These are phyloP conservation scores for Stenoptilia bipunctidactyla DNA, from an alignment of 2,888 invertebrate species.

Conservation along the genomic window DNA sequence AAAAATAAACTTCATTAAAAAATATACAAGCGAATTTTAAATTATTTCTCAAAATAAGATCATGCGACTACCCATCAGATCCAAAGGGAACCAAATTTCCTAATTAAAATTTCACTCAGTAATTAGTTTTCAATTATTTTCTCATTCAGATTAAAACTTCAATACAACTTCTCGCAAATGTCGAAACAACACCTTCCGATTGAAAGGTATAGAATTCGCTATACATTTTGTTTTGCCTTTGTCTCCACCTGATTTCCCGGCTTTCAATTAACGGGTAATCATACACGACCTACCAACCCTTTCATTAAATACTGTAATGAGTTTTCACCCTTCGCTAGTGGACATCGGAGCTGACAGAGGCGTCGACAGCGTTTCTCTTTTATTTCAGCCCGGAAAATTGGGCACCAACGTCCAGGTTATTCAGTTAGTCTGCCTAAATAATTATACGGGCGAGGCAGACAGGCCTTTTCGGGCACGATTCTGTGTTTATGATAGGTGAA, in stretches of 20 bases:
- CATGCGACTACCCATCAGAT: too few relatives aligned
- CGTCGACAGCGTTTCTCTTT: constrained; percentile 36
- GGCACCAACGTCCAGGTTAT: not conserved
- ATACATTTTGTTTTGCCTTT: constrained; percentile 42
- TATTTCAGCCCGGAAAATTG: constrained; percentile 16
- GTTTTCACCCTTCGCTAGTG: constrained; percentile 64
- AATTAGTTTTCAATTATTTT: too few relatives aligned
- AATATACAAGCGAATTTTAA: too few relatives aligned
- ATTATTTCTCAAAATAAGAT: too few relatives aligned
- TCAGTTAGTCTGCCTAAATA: constrained; percentile 1
- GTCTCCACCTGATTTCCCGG: constrained; percentile 56
- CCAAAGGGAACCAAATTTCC: too few relatives aligned
- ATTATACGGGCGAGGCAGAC: not conserved
- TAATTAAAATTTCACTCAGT: too few relatives aligned
- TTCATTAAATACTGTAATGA: constrained; percentile 66
- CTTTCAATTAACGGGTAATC: constrained; percentile 69
- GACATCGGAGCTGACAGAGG: constrained; percentile 52
- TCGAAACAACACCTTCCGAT: too few relatives aligned
- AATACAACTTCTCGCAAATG: too few relatives aligned
- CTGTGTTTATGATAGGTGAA: too few relatives aligned
- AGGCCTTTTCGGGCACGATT: not conserved
- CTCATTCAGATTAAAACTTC: too few relatives aligned
- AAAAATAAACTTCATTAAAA: too few relatives aligned
- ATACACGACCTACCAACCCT: constrained; percentile 62
- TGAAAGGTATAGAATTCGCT: constrained; percentile 6